phyloP scores from a whole-genome alignment of 2,113 vertebrate species.

The Hippocampus guttulatus region DNA sequence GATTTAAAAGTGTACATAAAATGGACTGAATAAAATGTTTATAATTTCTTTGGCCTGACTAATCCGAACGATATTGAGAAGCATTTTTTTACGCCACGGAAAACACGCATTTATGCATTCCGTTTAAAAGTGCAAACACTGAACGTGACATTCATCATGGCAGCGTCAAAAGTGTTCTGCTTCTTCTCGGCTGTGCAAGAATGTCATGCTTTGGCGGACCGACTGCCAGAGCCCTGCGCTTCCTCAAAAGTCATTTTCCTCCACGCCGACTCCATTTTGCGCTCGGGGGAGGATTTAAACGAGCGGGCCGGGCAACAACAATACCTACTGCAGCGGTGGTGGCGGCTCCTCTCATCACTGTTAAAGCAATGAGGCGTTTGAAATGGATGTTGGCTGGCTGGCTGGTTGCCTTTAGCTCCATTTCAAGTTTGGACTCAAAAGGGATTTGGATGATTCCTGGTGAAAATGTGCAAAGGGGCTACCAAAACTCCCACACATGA shows the following conservation, averaged over 20 bases:
- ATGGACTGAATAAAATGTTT: background rate
- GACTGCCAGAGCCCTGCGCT: constrained; percentile 40
- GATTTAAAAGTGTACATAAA: background rate
- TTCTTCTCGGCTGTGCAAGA: constrained; percentile 57
- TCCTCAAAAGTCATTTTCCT: constrained; percentile 59
- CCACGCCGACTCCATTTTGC: constrained; percentile 49
- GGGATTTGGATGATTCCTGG: constrained; percentile 26
- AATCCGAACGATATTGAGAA: no score
- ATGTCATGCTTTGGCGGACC: constrained; percentile 55
- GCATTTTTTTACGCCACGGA: no score
- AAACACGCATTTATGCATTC: background rate
- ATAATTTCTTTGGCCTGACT: background rate
- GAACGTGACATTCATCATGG: background rate
- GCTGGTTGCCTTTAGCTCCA: constrained; percentile 30
- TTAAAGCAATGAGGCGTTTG: constrained; percentile 68
- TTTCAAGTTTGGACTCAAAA: constrained; percentile 58
- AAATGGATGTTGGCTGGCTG: constrained; percentile 53
- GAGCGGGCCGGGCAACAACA: constrained; percentile 58
- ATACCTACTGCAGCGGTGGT: constrained; percentile 34
- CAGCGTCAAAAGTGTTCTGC: constrained; percentile 45
- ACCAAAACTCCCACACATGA: constrained; percentile 18
- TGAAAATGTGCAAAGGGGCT: background rate
- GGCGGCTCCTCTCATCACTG: constrained; percentile 50
- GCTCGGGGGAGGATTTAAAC: constrained; percentile 54
- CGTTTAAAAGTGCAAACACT: background rate